These are phyloP conservation scores for Pollicipes pollicipes DNA, from an alignment of 1,140 invertebrate genomes.

Conservation along the genomic window DNA sequence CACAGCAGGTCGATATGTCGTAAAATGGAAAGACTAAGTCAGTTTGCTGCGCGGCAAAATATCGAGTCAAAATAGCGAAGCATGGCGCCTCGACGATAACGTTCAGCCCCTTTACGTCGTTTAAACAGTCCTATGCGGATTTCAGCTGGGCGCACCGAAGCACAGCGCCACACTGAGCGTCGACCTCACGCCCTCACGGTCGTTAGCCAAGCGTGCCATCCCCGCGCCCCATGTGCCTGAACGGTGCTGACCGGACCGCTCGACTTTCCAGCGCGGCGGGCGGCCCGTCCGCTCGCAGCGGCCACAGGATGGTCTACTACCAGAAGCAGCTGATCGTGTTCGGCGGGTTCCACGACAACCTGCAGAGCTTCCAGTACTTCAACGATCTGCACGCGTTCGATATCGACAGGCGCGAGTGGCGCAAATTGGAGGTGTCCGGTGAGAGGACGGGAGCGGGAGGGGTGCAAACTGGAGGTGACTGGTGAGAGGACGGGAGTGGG, in stretches of 20 bases:
- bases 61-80: too few relatives aligned
- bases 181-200: background rate
- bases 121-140: too few relatives aligned
- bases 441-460: constrained; percentile 37
- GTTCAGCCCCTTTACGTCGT: too few relatives aligned
- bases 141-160: too few relatives aligned
- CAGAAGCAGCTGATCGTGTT: constrained; percentile 70
- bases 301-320: constrained; percentile 61
- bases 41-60: too few relatives aligned
- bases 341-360: constrained; percentile 81
- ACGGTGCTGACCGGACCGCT: background rate
- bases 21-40: too few relatives aligned
- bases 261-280: too few relatives aligned
- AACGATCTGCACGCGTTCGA: constrained; percentile 75
- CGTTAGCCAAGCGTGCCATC: background rate
- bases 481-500: constrained; percentile 38
- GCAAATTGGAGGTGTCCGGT: constrained; percentile 47
- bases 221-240: too few relatives aligned
- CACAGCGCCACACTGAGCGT: background rate
- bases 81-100: too few relatives aligned
- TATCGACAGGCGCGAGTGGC: constrained; percentile 56
- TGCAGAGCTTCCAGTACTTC: constrained; percentile 69
- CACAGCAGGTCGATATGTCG: too few relatives aligned
- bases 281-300: constrained; percentile 67
- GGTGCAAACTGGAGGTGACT: constrained; percentile 50